These are phyloP conservation scores for Stylophora pistillata DNA, from an alignment of 64 coral and sea anemone species.

Conservation along the genomic window DNA sequence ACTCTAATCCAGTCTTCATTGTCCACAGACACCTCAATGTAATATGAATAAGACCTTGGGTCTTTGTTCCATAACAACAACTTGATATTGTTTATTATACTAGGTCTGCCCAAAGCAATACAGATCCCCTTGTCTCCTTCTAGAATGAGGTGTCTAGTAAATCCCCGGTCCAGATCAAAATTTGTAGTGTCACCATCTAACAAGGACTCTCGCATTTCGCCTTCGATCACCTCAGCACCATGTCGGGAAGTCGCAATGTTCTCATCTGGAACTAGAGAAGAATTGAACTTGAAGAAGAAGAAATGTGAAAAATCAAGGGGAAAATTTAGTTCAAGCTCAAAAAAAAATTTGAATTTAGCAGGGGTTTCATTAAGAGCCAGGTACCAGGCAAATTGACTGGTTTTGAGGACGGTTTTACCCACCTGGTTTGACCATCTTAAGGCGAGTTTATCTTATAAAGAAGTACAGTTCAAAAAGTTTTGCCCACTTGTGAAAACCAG, in stretches of 20 bases:
- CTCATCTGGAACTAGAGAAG: slow-evolving; percentile 74
- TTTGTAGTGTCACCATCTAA: slow-evolving; percentile 75
- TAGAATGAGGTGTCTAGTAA: slow-evolving; percentile 81
- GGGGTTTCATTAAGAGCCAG: too few species aligned
- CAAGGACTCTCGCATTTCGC: slow-evolving; percentile 74
- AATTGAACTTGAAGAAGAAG: neutral
- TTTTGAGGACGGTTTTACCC: too few species aligned
- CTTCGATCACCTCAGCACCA: slow-evolving; percentile 94
- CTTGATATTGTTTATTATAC: slow-evolving; percentile 93
- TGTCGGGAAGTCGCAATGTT: slow-evolving; percentile 82
- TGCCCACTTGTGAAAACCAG: too few species aligned
- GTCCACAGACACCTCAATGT: slow-evolving; percentile 97
- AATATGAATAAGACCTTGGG: slow-evolving; percentile 90
- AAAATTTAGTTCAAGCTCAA: too few species aligned
- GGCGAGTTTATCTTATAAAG: too few species aligned
- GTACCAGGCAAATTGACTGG: too few species aligned
- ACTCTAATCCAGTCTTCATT: slow-evolving; percentile 91
- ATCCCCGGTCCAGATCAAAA: slow-evolving; percentile 94
- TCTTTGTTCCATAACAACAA: slow-evolving; percentile 97
- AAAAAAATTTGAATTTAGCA: too few species aligned
- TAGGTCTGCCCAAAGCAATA: slow-evolving; percentile 80
- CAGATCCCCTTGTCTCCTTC: slow-evolving; percentile 92
- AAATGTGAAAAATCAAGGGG: too few species aligned
- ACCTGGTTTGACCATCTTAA: too few species aligned
- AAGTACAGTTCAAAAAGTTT: too few species aligned